A percentile compares a stretch with the other conserved stretches of the same genome.
Conservation (phyloP, 2,797 vertebrate species). For the Pseudomugil gertrudae region DNA sequence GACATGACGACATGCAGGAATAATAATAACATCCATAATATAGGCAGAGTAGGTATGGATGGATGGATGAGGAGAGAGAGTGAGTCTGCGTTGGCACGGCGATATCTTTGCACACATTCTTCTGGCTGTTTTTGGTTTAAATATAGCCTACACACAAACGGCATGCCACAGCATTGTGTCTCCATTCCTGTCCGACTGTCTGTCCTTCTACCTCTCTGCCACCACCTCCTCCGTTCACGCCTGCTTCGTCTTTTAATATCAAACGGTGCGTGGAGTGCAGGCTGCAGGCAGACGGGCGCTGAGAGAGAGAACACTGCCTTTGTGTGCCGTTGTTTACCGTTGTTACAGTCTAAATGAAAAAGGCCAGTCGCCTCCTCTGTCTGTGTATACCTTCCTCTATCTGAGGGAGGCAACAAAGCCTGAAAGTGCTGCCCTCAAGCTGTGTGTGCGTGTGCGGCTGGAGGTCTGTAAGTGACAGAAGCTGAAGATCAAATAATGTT, state of each 20-base stretch:
- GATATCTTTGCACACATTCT: slow-evolving; percentile 51
- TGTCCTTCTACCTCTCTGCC: slow-evolving; percentile 41
- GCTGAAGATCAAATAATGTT: slow-evolving; percentile 75
- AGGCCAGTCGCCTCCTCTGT: slow-evolving; percentile 68
- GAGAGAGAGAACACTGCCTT: slow-evolving; percentile 68
- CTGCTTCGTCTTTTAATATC: slow-evolving; percentile 72
- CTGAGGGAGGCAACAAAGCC: slow-evolving; percentile 69
- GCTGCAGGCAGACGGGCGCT: slow-evolving; percentile 66
- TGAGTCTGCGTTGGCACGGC: slow-evolving; percentile 43
- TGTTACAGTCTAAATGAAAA: slow-evolving; percentile 71
- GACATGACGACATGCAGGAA: slow-evolving; percentile 78
- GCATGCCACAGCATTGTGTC: slow-evolving; percentile 59
- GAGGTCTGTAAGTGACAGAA: slow-evolving; percentile 73
- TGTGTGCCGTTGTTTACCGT: slow-evolving; percentile 73
- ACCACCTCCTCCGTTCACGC: slow-evolving; percentile 42
- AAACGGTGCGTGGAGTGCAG: slow-evolving; percentile 66
- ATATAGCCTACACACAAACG: slow-evolving; percentile 53
- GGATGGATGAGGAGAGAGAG: slow-evolving; percentile 45
- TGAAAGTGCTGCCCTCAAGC: slow-evolving; percentile 77
- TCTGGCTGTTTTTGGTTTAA: slow-evolving; percentile 43
- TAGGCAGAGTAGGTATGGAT: slow-evolving; percentile 67
- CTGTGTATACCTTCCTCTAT: slow-evolving; percentile 67
- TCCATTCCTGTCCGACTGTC: slow-evolving; percentile 51
- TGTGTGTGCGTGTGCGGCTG: slow-evolving; percentile 64
- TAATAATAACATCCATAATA: slow-evolving; percentile 80